Evolutionary conservation across 2,797 vertebrate species (phyloP).

Genomic region (Takifugu ocellatus): DNA sequence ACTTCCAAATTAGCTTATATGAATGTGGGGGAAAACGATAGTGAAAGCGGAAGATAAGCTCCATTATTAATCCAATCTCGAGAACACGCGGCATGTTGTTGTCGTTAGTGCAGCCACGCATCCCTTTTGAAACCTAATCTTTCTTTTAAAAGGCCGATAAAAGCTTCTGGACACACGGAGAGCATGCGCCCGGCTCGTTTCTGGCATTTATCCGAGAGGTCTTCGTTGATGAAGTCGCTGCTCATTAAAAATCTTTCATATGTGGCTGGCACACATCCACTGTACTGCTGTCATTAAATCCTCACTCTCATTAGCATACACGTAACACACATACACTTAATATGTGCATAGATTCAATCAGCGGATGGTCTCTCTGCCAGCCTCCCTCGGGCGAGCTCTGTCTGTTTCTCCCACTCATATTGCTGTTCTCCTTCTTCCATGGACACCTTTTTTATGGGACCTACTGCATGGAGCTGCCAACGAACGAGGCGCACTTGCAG

Average conservation of each 20-base stretch:
- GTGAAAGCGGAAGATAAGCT: no score
- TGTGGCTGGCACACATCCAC: conserved; percentile 9
- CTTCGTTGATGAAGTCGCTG: conserved; percentile 13
- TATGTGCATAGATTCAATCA: background rate
- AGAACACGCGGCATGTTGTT: no score
- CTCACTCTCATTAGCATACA: background rate
- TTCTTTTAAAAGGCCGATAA: no score
- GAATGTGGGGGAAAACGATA: no score
- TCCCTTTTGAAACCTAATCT: no score
- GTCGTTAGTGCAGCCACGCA: no score
- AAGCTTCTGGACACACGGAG: no score
- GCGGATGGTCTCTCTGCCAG: background rate
- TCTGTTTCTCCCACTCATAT: conserved; percentile 10
- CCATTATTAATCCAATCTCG: no score
- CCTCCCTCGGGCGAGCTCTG: background rate
- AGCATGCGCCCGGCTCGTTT: no score
- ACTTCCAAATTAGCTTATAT: no score
- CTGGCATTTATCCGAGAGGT: no score
- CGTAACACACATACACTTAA: background rate
- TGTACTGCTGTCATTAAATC: conserved; percentile 10
- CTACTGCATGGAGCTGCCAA: conserved; percentile 12
- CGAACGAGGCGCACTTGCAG: conserved; percentile 30
- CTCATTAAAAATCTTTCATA: conserved; percentile 8
- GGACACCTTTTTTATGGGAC: conserved; percentile 2
- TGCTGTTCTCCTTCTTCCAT: background rate